Evolutionary conservation across 2,888 invertebrate genomes (phyloP).

Genomic region (Hirtodrosophila alboralis): DNA sequence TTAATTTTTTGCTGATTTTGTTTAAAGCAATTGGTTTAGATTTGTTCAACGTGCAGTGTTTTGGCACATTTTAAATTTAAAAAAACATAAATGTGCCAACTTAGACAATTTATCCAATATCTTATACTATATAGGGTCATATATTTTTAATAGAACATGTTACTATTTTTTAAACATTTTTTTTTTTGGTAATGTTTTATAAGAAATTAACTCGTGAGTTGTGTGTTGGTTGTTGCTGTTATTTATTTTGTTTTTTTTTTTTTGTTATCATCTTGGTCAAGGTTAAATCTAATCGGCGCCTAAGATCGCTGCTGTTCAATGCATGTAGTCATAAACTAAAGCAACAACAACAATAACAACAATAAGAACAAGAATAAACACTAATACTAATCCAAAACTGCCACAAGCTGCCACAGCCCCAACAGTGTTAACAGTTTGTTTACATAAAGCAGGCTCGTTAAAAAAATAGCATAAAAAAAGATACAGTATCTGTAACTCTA

Average conservation of each 20-base stretch:
- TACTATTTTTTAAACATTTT: neutral
- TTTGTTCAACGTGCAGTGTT: too few species aligned
- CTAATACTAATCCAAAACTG: constrained; percentile 18
- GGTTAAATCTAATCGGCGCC: constrained; percentile 78
- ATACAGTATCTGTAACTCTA: constrained; percentile 22
- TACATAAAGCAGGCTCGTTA: constrained; percentile 75
- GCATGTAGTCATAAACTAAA: constrained; percentile 64
- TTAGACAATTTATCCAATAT: too few species aligned
- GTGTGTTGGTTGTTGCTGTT: constrained; percentile 17
- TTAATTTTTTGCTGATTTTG: too few species aligned
- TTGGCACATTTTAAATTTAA: too few species aligned
- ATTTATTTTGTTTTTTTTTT: constrained; percentile 30
- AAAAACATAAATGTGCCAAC: too few species aligned
- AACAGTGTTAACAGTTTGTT: constrained; percentile 76
- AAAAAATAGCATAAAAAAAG: constrained; percentile 28
- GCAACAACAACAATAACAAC: constrained; percentile 27
- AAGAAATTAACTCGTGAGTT: constrained; percentile 9
- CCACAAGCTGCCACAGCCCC: constrained; percentile 23
- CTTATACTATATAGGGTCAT: neutral
- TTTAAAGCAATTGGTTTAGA: too few species aligned
- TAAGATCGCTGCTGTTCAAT: constrained; percentile 68
- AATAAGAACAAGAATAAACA: constrained; percentile 57
- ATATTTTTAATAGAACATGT: too few species aligned
- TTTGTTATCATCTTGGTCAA: constrained; percentile 81
- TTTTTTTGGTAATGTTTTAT: neutral